These are phyloP conservation scores for Psilanteris sp. DNA, from an alignment of 1,140 invertebrate species.

Conservation along the genomic window DNA sequence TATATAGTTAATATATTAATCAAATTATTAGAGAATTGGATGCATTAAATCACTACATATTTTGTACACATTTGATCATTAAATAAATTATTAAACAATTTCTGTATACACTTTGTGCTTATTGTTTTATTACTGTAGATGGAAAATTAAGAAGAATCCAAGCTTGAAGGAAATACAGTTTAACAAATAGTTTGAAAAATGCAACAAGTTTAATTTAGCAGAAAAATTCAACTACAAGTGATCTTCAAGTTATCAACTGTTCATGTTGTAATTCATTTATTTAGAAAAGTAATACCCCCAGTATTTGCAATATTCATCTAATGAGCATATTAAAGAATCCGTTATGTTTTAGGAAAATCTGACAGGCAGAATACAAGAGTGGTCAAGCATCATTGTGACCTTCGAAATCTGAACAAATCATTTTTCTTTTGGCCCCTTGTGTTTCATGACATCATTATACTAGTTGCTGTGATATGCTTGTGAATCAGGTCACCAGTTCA, in stretches of 20 bases:
- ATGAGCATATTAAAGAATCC: slow-evolving; percentile 45
- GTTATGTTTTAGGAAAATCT: slow-evolving; percentile 44
- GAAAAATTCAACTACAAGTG: no score
- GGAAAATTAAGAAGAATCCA: no score
- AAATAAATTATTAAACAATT: no score
- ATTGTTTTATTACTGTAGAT: no score
- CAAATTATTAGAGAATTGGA: no score
- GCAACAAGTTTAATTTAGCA: slow-evolving; percentile 28
- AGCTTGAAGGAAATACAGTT: no score
- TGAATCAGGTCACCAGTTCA: slow-evolving; percentile 50
- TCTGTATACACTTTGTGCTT: no score
- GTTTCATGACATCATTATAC: slow-evolving; percentile 48
- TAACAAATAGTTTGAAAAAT: no score
- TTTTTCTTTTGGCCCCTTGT: slow-evolving; percentile 52
- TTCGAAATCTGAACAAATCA: slow-evolving; percentile 30
- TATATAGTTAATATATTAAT: no score
- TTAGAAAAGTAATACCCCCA: slow-evolving; percentile 31
- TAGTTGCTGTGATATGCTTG: slow-evolving; percentile 33
- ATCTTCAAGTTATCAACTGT: slow-evolving; percentile 14
- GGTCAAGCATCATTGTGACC: slow-evolving; percentile 48
- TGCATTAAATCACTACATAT: no score
- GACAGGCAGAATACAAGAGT: slow-evolving; percentile 31
- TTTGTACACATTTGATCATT: no score
- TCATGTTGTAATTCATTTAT: slow-evolving; percentile 35
- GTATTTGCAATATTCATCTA: slow-evolving; percentile 36